Evolutionary conservation across 2,113 vertebrate species (phyloP), one percentile per base, ranked within the genome.

Genomic region (Notarius quadriscutis): DNA sequence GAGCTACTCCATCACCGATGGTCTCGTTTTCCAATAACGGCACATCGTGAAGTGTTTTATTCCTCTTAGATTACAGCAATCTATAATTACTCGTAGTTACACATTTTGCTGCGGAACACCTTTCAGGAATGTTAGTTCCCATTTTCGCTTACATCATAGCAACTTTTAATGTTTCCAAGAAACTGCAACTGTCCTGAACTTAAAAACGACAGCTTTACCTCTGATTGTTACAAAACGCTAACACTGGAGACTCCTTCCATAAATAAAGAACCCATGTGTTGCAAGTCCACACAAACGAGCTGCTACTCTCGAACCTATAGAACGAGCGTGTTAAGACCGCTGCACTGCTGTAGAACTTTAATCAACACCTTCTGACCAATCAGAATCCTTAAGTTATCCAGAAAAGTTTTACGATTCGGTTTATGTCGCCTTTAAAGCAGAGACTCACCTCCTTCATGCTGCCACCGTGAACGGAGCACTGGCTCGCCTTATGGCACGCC

Each of bases 361-460:
- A 78, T 27, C 50, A n/a, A 53, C 20, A n/a, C 4, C 74, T 53
- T 53, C 74, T n/a, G 75, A 79, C 53, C 25, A 79, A 79, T 79
- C 77, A 57, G 77, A 57, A 18, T 57, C 25, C 77, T 51, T 1
- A 10, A 79, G 50, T 25, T 55, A 7, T n/a, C 4, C 69, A 5
- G 20, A 22, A 63, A 63, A 22, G 63, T 25, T 67, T 30, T 30
- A 12, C 63, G 1, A 11, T 67, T n/a, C 25, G 10, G 67, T 14
- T 71, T 17, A 15, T 34, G 27, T 0, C 0, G 15, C 18, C 34
- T 72, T 50, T 85, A 82, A 87, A 90, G 83, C 89, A 60, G 84
- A 60, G 8, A 6, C 93, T 92, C 88, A 95, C 95, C 95, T 96
- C 94, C 90, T 96, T 96, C 87, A 96, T 95, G 65, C 93, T 94